Evolutionary conservation across 2,113 vertebrate species (phyloP).

Genomic region (Pseudopipra pipra): DNA sequence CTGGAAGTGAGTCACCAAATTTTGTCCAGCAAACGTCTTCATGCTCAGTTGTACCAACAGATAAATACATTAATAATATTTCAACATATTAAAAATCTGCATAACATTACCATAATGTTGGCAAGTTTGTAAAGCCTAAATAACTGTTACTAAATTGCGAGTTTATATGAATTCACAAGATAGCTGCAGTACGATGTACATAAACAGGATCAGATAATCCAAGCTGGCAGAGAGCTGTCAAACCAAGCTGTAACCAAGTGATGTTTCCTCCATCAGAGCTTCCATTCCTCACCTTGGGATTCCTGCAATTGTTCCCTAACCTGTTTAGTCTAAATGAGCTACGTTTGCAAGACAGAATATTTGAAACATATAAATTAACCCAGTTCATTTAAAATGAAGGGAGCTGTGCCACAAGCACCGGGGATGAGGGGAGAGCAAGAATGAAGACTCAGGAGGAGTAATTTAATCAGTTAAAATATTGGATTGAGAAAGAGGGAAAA

Average conservation of each 20-base stretch:
- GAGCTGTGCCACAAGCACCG: not conserved
- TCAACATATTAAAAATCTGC: not conserved
- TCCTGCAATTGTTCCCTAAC: not conserved
- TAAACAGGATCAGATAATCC: not conserved
- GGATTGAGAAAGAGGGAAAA: not conserved
- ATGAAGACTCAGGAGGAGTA: not conserved
- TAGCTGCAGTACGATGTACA: not conserved
- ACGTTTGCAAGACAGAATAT: not conserved
- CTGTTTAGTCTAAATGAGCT: not conserved
- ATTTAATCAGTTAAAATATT: not conserved
- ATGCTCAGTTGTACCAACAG: not conserved
- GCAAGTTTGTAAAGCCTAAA: not conserved
- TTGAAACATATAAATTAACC: not conserved
- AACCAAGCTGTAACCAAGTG: not conserved
- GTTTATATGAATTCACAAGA: not conserved
- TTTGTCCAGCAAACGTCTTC: not conserved
- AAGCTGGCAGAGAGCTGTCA: not conserved
- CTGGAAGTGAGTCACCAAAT: not conserved
- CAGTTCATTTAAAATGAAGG: not conserved
- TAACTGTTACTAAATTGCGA: not conserved
- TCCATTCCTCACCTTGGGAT: not conserved
- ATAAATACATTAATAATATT: not conserved
- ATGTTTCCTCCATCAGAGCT: not conserved
- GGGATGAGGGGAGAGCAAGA: not conserved
- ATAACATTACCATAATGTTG: not conserved